phyloP scores from a whole-genome alignment of 2,113 vertebrate species.

The Rattus rattus region DNA sequence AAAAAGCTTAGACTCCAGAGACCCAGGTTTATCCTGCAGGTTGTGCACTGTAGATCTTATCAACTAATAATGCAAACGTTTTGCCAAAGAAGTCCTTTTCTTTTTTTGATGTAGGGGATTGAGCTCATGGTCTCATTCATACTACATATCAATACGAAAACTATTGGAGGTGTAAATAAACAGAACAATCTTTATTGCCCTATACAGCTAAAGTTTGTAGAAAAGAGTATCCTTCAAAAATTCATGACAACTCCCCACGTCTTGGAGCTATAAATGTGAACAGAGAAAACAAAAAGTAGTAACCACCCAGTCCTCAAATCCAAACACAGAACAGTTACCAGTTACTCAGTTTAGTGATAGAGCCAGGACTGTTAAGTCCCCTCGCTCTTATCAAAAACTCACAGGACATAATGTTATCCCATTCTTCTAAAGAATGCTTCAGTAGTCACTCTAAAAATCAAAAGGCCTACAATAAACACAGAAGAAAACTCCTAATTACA shows the following conservation, averaged over 20 bases:
- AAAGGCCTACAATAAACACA: not conserved
- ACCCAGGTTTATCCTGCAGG: not conserved
- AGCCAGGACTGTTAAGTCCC: not conserved
- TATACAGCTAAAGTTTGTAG: not conserved
- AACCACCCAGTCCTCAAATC: not conserved
- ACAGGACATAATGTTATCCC: not conserved
- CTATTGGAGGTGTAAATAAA: not conserved
- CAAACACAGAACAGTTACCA: not conserved
- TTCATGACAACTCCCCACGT: not conserved
- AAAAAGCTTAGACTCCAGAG: not conserved
- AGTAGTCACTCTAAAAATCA: not conserved
- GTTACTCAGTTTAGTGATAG: not conserved
- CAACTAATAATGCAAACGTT: slow-evolving; percentile 31
- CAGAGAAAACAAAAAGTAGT: not conserved
- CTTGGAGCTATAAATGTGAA: not conserved
- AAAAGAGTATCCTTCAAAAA: slow-evolving; percentile 6
- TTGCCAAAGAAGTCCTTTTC: not conserved
- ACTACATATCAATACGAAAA: slow-evolving; percentile 18
- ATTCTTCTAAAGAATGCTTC: slow-evolving; percentile 6
- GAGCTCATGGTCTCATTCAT: not conserved
- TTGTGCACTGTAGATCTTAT: slow-evolving; percentile 19
- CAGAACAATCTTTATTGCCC: not conserved
- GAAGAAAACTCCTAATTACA: not conserved
- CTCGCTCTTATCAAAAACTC: slow-evolving; percentile 34
- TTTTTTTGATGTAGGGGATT: not conserved